Conservation (phyloP, 2,797 vertebrate species). For the Rhincodon typus region DNA sequence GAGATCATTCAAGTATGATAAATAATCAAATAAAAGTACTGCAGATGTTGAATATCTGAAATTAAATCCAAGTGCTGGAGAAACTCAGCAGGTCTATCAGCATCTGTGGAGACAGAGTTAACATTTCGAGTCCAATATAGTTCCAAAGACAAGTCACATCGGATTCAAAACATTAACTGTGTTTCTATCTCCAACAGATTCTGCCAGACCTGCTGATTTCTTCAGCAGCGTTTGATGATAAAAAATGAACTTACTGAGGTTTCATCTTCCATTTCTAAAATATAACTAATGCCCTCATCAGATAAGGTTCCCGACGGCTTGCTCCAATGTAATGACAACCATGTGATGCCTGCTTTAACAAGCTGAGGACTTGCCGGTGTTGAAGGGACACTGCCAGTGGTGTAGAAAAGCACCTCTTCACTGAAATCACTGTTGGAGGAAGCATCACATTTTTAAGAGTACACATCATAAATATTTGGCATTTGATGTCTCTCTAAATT, state of each 20-base stretch:
- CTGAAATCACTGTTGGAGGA: slow-evolving; percentile 73
- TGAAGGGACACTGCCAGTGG: slow-evolving; percentile 89
- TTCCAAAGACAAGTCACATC: too few species aligned
- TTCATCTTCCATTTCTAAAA: slow-evolving; percentile 96
- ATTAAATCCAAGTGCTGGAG: too few species aligned
- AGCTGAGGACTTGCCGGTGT: slow-evolving; percentile 81
- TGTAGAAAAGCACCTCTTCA: slow-evolving; percentile 89
- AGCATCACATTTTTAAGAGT: not conserved
- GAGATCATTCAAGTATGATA: not conserved
- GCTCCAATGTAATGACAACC: slow-evolving; percentile 86
- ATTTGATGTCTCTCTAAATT: not conserved
- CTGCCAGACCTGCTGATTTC: too few species aligned
- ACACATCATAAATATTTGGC: not conserved
- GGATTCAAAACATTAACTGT: too few species aligned
- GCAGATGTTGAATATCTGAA: too few species aligned
- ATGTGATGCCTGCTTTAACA: slow-evolving; percentile 80
- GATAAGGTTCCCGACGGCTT: slow-evolving; percentile 83
- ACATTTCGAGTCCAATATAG: too few species aligned
- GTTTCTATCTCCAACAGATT: too few species aligned
- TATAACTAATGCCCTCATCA: slow-evolving; percentile 87
- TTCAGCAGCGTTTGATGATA: not conserved
- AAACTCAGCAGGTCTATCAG: too few species aligned
- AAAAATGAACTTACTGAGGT: slow-evolving; percentile 72
- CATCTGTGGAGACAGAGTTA: too few species aligned
- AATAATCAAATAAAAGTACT: too few species aligned